These are phyloP conservation scores for Rhynchomys soricoides DNA, from an alignment of 2,113 vertebrate species.

Conservation along the genomic window DNA sequence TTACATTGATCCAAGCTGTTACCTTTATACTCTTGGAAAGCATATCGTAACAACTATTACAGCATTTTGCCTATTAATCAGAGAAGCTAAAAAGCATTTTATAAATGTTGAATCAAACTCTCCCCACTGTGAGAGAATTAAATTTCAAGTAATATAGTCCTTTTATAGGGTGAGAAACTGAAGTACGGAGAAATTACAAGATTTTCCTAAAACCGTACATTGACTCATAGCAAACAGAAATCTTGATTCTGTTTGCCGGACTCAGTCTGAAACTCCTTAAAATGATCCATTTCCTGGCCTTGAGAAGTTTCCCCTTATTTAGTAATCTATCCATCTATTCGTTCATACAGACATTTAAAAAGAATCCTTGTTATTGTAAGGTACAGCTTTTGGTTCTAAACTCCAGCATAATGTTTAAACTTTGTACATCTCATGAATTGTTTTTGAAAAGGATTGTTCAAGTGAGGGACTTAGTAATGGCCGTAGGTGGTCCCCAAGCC, in stretches of 20 bases:
- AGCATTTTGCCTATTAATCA: constrained; percentile 73
- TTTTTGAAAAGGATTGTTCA: not conserved
- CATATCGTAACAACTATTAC: constrained; percentile 30
- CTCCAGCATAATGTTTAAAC: not conserved
- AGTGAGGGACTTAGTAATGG: not conserved
- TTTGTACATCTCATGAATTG: not conserved
- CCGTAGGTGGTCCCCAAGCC: not conserved
- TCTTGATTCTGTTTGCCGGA: constrained; percentile 42
- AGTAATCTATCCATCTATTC: not conserved
- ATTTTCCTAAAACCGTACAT: constrained; percentile 68
- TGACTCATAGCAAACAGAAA: constrained; percentile 62
- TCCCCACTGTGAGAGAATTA: constrained; percentile 69
- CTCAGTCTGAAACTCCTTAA: constrained; percentile 6
- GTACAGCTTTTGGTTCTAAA: not conserved
- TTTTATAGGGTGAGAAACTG: constrained; percentile 79
- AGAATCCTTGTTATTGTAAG: not conserved
- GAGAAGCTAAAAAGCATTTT: constrained; percentile 64
- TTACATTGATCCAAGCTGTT: constrained; percentile 65
- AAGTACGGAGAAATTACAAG: constrained; percentile 76
- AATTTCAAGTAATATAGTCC: constrained; percentile 76
- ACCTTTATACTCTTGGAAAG: constrained; percentile 67
- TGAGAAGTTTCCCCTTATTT: not conserved
- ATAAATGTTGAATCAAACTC: constrained; percentile 76
- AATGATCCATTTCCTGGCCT: not conserved
- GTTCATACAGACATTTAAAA: not conserved